Conservation (phyloP, 1,140 invertebrate genomes). For the Magallana ariakensis region DNA sequence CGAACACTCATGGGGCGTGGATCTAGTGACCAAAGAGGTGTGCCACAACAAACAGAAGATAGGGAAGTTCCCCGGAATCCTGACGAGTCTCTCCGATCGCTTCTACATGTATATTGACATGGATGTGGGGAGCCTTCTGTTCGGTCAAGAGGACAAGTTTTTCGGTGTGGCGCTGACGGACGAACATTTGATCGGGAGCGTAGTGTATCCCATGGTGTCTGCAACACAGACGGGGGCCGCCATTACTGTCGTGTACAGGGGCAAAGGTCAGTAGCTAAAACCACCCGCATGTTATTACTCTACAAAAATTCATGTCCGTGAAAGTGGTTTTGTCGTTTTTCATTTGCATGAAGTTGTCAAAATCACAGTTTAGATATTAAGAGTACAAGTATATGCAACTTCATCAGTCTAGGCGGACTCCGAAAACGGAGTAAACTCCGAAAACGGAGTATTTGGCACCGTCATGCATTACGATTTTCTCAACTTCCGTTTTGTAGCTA, state of each 20-base stretch:
- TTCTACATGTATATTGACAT: constrained; percentile 66
- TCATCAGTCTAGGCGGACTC: no score
- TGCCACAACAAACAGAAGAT: constrained; percentile 43
- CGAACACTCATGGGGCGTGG: constrained; percentile 60
- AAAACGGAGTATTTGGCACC: no score
- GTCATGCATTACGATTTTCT: no score
- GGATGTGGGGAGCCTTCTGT: constrained; percentile 54
- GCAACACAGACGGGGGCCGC: constrained; percentile 49
- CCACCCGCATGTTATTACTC: no score
- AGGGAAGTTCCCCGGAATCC: constrained; percentile 42
- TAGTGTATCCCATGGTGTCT: constrained; percentile 61
- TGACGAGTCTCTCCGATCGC: constrained; percentile 55
- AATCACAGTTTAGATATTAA: no score
- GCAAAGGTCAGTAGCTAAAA: constrained; percentile 35
- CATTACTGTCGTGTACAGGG: constrained; percentile 64
- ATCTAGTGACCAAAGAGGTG: constrained; percentile 47
- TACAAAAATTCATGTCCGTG: no score
- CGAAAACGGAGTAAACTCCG: no score
- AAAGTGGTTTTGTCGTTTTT: no score
- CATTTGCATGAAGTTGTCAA: no score
- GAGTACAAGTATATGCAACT: no score
- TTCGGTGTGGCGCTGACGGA: constrained; percentile 58
- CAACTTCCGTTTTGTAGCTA: no score
- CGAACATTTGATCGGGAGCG: constrained; percentile 39
- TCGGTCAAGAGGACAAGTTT: constrained; percentile 59